Percentiles rank a stretch among this genome's conserved stretches.
These are phyloP conservation scores for Rhynchomys soricoides DNA, from an alignment of 2,113 vertebrate genomes.

Conservation along the genomic window DNA sequence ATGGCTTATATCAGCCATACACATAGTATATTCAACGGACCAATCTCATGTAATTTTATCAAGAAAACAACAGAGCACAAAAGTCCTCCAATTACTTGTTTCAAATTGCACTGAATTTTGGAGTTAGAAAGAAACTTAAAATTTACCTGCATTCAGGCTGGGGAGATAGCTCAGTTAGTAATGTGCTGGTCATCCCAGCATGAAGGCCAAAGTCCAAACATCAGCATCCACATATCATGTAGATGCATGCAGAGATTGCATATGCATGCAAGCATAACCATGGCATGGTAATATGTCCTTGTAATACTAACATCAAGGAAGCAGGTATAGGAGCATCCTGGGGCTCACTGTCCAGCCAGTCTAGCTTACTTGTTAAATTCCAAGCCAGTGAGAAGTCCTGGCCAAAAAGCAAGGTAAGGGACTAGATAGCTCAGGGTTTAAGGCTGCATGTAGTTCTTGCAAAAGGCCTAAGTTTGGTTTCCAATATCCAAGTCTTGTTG, in stretches of 20 bases:
- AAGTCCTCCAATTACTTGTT: background rate
- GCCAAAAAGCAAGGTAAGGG: background rate
- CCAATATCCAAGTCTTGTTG: background rate
- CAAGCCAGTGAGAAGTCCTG: background rate
- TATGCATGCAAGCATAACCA: background rate
- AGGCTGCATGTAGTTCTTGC: background rate
- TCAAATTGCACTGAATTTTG: conserved; percentile 31
- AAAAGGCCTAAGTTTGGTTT: background rate
- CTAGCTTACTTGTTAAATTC: background rate
- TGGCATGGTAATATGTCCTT: background rate
- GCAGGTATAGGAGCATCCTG: background rate
- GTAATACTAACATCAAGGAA: background rate
- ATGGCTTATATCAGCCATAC: background rate
- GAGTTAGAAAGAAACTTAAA: conserved; percentile 36
- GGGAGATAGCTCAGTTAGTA: background rate
- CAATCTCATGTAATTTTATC: background rate
- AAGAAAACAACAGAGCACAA: background rate
- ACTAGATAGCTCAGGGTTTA: background rate
- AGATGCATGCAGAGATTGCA: background rate
- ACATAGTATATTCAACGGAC: background rate
- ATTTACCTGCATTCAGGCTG: background rate
- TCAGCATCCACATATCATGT: background rate
- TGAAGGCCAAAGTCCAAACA: background rate
- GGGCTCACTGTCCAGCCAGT: background rate
- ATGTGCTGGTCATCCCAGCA: background rate